Evolutionary conservation across 2,797 vertebrate species (phyloP).

Genomic region (Sebastes reedi): DNA sequence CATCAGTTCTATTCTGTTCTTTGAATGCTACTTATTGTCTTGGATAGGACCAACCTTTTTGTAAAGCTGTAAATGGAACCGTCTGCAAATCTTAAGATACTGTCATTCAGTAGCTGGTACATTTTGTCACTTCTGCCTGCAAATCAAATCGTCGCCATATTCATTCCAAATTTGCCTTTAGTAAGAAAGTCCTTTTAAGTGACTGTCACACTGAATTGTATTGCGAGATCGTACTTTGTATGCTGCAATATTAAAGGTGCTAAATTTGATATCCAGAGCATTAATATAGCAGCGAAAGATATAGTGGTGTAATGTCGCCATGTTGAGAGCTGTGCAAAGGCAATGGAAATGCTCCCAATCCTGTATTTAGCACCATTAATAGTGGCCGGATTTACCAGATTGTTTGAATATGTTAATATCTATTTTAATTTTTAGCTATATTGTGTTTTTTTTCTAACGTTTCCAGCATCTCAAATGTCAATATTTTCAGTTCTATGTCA

Average conservation of each 20-base stretch:
- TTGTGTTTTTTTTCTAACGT: neutral
- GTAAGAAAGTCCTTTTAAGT: neutral
- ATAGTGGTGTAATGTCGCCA: neutral
- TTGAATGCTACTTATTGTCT: constrained; percentile 5
- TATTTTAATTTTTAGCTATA: neutral
- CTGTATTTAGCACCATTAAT: neutral
- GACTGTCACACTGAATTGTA: neutral
- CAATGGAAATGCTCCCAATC: too few species aligned
- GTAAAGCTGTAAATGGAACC: neutral
- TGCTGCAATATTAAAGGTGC: neutral
- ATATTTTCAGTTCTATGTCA: neutral
- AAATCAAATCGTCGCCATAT: constrained; percentile 1
- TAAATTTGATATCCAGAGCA: neutral
- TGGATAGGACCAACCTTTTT: neutral
- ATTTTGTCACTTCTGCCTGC: neutral
- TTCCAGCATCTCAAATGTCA: neutral
- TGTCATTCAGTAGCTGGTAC: neutral
- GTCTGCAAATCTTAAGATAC: neutral
- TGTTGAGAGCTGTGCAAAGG: too few species aligned
- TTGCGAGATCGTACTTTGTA: neutral
- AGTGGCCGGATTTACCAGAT: neutral
- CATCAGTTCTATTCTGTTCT: neutral
- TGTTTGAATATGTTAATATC: neutral
- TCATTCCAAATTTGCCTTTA: neutral
- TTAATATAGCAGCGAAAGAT: neutral